phyloP scores from a whole-genome alignment of 2,113 vertebrate species.

The Pseudopipra pipra region DNA sequence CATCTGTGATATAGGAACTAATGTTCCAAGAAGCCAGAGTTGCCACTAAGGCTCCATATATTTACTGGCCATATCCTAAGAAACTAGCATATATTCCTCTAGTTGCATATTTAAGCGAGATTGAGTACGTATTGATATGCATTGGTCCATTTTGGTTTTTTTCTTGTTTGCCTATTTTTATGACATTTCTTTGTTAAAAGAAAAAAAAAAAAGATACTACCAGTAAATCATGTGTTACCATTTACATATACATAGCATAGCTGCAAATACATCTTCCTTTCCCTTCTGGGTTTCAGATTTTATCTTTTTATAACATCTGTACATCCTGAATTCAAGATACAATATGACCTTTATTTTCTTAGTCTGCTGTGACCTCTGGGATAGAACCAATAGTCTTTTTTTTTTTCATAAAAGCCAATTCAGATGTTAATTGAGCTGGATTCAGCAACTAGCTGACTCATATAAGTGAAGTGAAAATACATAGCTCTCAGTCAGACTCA shows the following conservation, averaged over 20 bases:
- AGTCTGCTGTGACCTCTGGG: slow-evolving; percentile 1
- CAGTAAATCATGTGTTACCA: slow-evolving; percentile 31
- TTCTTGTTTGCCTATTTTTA: slow-evolving; percentile 38
- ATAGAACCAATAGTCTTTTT: background rate
- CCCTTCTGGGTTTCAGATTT: slow-evolving; percentile 17
- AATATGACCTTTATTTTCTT: slow-evolving; percentile 37
- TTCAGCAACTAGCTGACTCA: background rate
- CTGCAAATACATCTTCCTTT: background rate
- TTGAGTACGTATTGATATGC: slow-evolving; percentile 31
- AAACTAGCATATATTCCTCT: background rate
- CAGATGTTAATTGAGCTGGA: slow-evolving; percentile 30
- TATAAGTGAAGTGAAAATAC: background rate
- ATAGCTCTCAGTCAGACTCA: background rate
- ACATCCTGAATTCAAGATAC: slow-evolving; percentile 5
- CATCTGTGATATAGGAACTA: slow-evolving; percentile 41
- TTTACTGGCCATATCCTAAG: slow-evolving; percentile 43
- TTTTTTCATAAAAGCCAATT: background rate
- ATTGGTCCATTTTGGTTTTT: slow-evolving; percentile 12
- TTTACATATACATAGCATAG: slow-evolving; percentile 12
- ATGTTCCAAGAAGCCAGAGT: slow-evolving; percentile 23
- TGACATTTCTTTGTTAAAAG: slow-evolving; percentile 19
- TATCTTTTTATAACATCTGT: slow-evolving; percentile 13
- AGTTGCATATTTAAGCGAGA: slow-evolving; percentile 28
- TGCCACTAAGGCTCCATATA: slow-evolving; percentile 24
- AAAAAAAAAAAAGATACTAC: background rate